These are phyloP conservation scores for Microcebus jonahi DNA, from an alignment of 2,113 vertebrate species.

Conservation along the genomic window DNA sequence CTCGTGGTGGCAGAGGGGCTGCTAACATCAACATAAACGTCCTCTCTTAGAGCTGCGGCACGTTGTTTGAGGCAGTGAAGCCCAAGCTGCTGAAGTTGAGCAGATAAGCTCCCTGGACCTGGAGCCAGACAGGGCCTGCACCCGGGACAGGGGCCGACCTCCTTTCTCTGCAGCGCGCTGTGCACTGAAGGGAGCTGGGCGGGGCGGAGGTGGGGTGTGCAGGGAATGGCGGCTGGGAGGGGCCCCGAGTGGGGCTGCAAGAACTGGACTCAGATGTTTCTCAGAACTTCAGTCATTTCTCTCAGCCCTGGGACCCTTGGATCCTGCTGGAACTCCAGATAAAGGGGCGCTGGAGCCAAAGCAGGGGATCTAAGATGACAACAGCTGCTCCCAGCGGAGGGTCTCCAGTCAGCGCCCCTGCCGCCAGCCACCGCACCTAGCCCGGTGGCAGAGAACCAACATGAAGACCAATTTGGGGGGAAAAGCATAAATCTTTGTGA, in stretches of 20 bases:
- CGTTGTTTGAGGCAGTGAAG: background rate
- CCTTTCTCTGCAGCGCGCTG: background rate
- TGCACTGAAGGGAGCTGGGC: background rate
- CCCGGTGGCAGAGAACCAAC: background rate
- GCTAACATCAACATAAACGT: background rate
- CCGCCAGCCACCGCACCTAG: too few relatives aligned
- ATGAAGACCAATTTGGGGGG: background rate
- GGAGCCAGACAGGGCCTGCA: background rate
- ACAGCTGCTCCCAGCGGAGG: background rate
- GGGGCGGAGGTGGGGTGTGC: too few relatives aligned
- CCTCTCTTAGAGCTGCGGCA: background rate
- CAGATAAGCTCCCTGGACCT: too few relatives aligned
- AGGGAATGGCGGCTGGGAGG: background rate
- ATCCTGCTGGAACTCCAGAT: background rate
- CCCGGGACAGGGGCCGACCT: background rate
- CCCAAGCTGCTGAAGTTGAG: background rate
- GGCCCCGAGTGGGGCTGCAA: background rate
- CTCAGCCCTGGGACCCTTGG: background rate
- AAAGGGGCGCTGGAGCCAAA: background rate
- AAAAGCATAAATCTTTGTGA: background rate
- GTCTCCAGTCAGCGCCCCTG: too few relatives aligned
- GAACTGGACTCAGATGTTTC: background rate
- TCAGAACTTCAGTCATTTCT: background rate
- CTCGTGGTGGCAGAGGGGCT: background rate
- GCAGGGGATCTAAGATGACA: background rate